Percentiles rank a stretch among this genome's conserved stretches.
phyloP scores from a whole-genome alignment of 1,140 invertebrate genomes.

The Teleopsis dalmanni region DNA sequence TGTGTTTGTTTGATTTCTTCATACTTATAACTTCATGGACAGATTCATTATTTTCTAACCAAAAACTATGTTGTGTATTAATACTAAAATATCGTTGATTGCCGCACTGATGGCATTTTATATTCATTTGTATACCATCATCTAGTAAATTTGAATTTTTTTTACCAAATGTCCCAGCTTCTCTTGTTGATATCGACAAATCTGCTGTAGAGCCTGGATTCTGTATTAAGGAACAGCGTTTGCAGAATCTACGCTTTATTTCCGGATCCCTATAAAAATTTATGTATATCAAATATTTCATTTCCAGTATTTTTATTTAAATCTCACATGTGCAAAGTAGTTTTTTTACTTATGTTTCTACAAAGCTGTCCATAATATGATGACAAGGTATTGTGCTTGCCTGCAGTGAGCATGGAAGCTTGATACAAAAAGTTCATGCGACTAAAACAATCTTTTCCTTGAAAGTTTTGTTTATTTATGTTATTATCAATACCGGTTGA shows the following conservation, averaged over 20 bases:
- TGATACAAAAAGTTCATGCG: slow-evolving; percentile 22
- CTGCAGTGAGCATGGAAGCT: slow-evolving; percentile 14
- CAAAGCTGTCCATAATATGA: slow-evolving; percentile 16
- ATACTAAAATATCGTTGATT: slow-evolving; percentile 9
- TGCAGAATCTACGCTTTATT: slow-evolving; percentile 15
- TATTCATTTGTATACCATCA: slow-evolving; percentile 1
- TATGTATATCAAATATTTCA: neutral
- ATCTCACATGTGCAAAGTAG: slow-evolving; percentile 16
- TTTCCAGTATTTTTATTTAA: neutral
- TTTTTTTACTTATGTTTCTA: slow-evolving; percentile 13
- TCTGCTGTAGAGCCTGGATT: slow-evolving; percentile 13
- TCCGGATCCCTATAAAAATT: slow-evolving; percentile 13
- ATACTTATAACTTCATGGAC: slow-evolving; percentile 6
- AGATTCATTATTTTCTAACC: slow-evolving; percentile 15
- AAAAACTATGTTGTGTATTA: slow-evolving; percentile 16
- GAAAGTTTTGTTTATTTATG: slow-evolving; percentile 7
- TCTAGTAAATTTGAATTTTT: neutral
- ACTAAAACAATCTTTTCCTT: slow-evolving; percentile 16
- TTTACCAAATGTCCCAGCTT: neutral
- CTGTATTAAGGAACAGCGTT: slow-evolving; percentile 12
- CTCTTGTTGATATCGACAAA: neutral
- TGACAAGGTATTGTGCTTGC: slow-evolving; percentile 9
- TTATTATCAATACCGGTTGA: too few relatives aligned
- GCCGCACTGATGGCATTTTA: slow-evolving; percentile 10
- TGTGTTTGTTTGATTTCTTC: too few relatives aligned